Evolutionary conservation across 2,113 vertebrate genomes (phyloP).

Genomic region (Tragulus kanchil): DNA sequence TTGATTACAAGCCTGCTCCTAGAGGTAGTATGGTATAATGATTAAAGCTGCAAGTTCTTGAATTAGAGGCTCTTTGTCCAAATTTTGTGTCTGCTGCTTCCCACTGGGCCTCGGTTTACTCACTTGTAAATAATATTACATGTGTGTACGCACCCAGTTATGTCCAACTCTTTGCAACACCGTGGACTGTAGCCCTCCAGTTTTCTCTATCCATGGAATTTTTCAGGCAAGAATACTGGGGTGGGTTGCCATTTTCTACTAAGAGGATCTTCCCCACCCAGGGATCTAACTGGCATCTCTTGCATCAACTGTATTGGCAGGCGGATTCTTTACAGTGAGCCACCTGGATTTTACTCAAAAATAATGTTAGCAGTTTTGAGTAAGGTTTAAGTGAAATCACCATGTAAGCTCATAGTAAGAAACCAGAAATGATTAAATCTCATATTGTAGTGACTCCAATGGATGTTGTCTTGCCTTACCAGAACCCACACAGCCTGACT

Average conservation of each 20-base stretch:
- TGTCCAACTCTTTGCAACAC: not conserved
- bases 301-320: not conserved
- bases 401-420: not conserved
- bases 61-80: not conserved
- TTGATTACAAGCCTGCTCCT: not conserved
- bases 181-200: not conserved
- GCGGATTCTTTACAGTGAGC: not conserved
- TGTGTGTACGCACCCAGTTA: not conserved
- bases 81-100: not conserved
- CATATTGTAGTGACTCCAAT: not conserved
- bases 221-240: not conserved
- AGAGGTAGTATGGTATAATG: too few relatives aligned
- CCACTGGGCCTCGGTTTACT: not conserved
- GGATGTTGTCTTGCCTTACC: not conserved
- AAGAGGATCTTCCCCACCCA: not conserved
- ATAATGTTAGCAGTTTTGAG: not conserved
- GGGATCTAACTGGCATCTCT: not conserved
- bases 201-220: not conserved
- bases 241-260: not conserved
- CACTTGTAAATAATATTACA: not conserved
- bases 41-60: not conserved
- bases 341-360: not conserved
- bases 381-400: constrained; percentile 35
- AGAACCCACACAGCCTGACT: not conserved
- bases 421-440: not conserved